Base-by-base conservation (phyloP, 2,797 vertebrate species). In the Menidia menidia region DNA sequence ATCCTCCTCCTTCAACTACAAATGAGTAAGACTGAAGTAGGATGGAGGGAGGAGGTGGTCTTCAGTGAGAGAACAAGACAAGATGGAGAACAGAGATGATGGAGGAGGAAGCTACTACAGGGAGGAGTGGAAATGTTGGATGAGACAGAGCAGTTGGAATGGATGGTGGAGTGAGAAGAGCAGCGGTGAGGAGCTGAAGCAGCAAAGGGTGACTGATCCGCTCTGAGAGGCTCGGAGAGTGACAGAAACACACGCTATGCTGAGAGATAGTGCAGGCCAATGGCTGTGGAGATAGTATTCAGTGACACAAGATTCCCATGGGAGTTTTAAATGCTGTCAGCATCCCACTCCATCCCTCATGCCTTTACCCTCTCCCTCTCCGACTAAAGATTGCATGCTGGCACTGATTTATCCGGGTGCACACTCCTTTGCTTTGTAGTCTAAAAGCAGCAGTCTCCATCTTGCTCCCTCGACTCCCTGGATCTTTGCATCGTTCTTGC, bases 121-220 rank as follows among this genome's bases (percentile, higher is more conserved):
- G 69, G 66, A 59, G 51, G 50, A 75, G 44, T 43, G 45, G 47
- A 77, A 82, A 74, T 53, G 47, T 59, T 74, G 72, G 65, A 82
- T 75, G 76, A 81, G 73, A 78, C 25, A 43, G 75, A 70, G 41
- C 6, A 56, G 72, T 62, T 69, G 75, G 53, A 86, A 61, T 12
- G 79, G 71, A 70, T 82, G 74, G 80, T 62, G 73, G 80, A 84
- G 73, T 71, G 78, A 82, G 50, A 61, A 82, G 81, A 74, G 77
- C 82, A 82, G 84, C 77, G 83, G 83, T 73, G 76, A 83, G 84
- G 67, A 89, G 92, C 93, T 94, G 89, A 93, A 92, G 87, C 91
- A 92, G 91, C 91, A 93, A 87, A 90, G 88, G 90, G 87, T 87
- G 90, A 93, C 92, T 94, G 92, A 92, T 93, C 92, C 80, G 80